Percentiles rank a stretch among this genome's conserved stretches.
phyloP scores from a whole-genome alignment of 1,140 invertebrate species.

The Cylas formicarius region DNA sequence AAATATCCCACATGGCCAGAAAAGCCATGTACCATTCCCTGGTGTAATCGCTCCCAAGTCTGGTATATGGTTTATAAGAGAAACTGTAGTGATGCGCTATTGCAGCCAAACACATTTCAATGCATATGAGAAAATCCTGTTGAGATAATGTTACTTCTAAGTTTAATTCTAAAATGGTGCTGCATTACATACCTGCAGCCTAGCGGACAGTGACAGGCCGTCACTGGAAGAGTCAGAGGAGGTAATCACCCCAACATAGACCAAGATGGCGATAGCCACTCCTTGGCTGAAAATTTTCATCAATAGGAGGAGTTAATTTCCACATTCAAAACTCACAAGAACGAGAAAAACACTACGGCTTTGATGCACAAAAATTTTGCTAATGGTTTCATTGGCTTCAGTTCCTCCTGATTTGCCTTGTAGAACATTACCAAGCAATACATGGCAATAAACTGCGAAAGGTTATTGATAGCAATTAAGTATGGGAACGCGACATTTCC shows the following conservation, averaged over 20 bases:
- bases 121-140: conserved; percentile 91
- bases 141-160: conserved; percentile 23
- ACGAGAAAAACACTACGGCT: conserved; percentile 95
- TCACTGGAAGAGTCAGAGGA: conserved; percentile 61
- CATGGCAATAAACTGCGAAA: conserved; percentile 94
- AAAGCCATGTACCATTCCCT: conserved; percentile 55
- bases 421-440: conserved; percentile 94
- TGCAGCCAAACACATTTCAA: conserved; percentile 95
- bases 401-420: conserved; percentile 74
- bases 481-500: conserved; percentile 82
- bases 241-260: conserved; percentile 67
- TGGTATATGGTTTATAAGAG: conserved; percentile 79
- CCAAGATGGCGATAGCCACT: conserved; percentile 79
- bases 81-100: conserved; percentile 94
- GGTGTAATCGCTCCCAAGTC: conserved; percentile 42
- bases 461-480: conserved; percentile 84
- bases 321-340: conserved; percentile 72
- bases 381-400: conserved; percentile 86
- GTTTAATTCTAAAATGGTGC: background rate
- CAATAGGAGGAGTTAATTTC: background rate
- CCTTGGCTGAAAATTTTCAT: conserved; percentile 69
- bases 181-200: conserved; percentile 62
- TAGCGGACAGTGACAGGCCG: conserved; percentile 64
- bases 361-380: conserved; percentile 98
- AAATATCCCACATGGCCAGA: conserved; percentile 88